phyloP scores from a whole-genome alignment of 2,113 vertebrate genomes.

The Pelmatolapia mariae region DNA sequence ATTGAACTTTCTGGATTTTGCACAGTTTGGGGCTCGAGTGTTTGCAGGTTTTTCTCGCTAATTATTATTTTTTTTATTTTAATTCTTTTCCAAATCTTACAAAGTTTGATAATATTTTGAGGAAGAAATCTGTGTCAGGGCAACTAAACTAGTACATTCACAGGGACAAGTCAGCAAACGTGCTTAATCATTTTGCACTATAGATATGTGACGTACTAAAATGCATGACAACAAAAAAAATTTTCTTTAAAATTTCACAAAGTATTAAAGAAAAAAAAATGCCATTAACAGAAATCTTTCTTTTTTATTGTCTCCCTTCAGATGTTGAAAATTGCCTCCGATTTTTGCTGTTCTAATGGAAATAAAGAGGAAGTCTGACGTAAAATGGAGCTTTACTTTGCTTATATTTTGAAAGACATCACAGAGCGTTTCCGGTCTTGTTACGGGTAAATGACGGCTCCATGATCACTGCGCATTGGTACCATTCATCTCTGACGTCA shows the following conservation, averaged over 20 bases:
- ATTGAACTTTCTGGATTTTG: not conserved
- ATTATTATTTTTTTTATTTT: rapidly evolving
- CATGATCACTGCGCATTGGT: constrained; percentile 17
- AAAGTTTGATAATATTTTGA: not conserved
- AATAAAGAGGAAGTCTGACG: not conserved
- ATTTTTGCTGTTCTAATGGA: not conserved
- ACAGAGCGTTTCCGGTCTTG: not conserved
- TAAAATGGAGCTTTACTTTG: not conserved
- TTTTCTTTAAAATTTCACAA: not conserved
- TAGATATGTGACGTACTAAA: not conserved
- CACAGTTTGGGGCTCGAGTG: not conserved
- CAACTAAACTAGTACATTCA: not conserved
- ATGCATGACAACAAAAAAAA: not conserved
- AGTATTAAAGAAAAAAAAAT: not conserved
- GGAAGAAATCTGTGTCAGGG: rapidly evolving
- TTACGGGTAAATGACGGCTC: not conserved
- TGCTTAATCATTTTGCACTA: not conserved
- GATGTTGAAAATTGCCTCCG: not conserved
- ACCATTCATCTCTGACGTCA: constrained; percentile 60
- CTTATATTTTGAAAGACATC: not conserved
- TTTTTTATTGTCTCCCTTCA: not conserved
- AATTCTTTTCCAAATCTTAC: not conserved
- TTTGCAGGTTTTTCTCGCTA: not conserved
- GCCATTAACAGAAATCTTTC: not conserved
- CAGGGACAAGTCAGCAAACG: not conserved